These are phyloP conservation scores for Rhinoraja longicauda DNA, from an alignment of 2,797 vertebrate species.

Conservation along the genomic window DNA sequence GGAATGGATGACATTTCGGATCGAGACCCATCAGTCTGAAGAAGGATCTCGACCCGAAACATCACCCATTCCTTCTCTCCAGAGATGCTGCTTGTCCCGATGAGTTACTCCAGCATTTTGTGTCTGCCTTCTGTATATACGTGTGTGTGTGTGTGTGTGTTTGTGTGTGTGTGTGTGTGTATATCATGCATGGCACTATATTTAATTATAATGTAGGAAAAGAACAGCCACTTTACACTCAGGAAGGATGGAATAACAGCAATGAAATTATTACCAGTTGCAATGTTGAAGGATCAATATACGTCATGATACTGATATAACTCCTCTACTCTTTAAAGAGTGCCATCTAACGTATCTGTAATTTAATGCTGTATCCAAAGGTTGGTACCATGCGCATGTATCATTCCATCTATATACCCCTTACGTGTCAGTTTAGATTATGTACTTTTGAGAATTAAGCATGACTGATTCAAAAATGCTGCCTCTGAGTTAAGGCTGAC, in stretches of 20 bases:
- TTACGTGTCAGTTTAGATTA: not conserved
- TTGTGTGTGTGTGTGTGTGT: no score
- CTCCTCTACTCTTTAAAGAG: not conserved
- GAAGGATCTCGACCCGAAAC: no score
- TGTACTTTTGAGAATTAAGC: not conserved
- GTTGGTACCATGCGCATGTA: not conserved
- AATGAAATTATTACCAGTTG: not conserved
- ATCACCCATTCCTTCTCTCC: no score
- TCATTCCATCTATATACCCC: not conserved
- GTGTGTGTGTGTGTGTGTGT: no score
- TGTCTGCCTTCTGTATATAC: no score
- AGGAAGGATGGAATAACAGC: not conserved
- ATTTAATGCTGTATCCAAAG: not conserved
- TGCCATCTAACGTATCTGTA: not conserved
- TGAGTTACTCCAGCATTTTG: no score
- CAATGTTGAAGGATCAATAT: not conserved
- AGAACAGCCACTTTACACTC: not conserved
- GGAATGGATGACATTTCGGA: no score
- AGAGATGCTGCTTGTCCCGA: no score
- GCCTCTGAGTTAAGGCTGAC: not conserved
- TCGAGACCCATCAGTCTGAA: no score
- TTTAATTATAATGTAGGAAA: not conserved
- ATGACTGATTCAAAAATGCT: not conserved
- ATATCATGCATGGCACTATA: no score
- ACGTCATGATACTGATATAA: not conserved